These are phyloP conservation scores for Carterocephalus palaemon DNA, from an alignment of 2,888 invertebrate genomes.

Conservation along the genomic window DNA sequence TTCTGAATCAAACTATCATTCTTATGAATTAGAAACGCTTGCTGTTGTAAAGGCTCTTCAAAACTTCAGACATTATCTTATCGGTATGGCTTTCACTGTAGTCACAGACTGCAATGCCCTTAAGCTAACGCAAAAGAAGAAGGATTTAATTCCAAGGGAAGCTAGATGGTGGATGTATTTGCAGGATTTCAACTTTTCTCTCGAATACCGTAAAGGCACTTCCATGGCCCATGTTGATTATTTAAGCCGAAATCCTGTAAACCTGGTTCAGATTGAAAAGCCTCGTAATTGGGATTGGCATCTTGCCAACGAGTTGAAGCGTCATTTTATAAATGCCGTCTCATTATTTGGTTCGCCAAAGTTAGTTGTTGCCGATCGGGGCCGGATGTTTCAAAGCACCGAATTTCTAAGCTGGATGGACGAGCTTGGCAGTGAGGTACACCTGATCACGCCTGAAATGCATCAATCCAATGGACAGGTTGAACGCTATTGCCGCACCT, in stretches of 20 bases:
- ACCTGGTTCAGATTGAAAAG: conserved; percentile 1
- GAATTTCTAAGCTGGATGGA: too few species aligned
- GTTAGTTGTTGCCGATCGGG: too few species aligned
- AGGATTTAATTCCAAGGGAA: conserved; percentile 37
- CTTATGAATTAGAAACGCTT: conserved; percentile 28
- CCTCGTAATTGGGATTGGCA: conserved; percentile 3
- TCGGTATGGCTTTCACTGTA: conserved; percentile 24
- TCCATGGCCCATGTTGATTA: conserved; percentile 2
- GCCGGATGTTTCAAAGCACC: too few species aligned
- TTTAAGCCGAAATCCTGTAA: conserved; percentile 20
- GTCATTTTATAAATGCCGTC: too few species aligned
- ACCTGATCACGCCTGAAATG: too few species aligned
- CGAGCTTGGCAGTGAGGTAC: too few species aligned
- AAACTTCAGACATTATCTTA: conserved; percentile 26
- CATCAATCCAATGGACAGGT: too few species aligned
- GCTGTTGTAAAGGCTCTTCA: conserved; percentile 28
- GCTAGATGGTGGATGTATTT: conserved; percentile 40
- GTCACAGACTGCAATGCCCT: conserved; percentile 40
- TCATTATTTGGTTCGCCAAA: too few species aligned
- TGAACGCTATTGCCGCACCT: too few species aligned
- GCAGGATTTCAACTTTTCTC: conserved; percentile 31
- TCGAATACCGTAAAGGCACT: conserved; percentile 28
- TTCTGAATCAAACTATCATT: conserved; percentile 18
- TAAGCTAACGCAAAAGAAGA: conserved; percentile 25
- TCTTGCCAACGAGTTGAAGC: too few species aligned